Evolutionary conservation across 2,888 invertebrate species (phyloP).

Genomic region (Caenorhabditis sinica): DNA sequence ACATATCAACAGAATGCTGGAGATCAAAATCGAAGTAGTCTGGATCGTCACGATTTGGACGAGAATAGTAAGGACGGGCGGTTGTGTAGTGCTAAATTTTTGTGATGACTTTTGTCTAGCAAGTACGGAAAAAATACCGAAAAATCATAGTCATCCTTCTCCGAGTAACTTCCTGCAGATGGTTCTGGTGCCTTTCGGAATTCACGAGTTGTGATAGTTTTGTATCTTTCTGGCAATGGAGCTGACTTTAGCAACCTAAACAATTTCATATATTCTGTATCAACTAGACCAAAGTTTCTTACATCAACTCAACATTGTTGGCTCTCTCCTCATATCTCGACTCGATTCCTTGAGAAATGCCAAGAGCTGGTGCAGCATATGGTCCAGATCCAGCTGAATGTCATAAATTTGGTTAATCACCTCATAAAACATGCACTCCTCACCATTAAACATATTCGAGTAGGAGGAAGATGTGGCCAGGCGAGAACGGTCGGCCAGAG

Average conservation of each 20-base stretch:
- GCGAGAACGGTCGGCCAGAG: slow-evolving; percentile 63
- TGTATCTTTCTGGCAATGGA: slow-evolving; percentile 74
- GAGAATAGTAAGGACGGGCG: slow-evolving; percentile 80
- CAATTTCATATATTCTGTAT: neutral
- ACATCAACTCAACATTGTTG: slow-evolving; percentile 77
- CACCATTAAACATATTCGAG: slow-evolving; percentile 67
- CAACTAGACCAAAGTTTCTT: neutral
- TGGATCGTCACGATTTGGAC: slow-evolving; percentile 82
- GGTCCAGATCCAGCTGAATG: slow-evolving; percentile 76
- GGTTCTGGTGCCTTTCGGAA: slow-evolving; percentile 80
- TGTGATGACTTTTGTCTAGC: neutral
- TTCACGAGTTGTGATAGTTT: slow-evolving; percentile 76
- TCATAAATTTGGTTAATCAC: slow-evolving; percentile 26
- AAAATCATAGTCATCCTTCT: slow-evolving; percentile 80
- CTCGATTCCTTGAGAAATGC: slow-evolving; percentile 79
- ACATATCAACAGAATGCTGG: slow-evolving; percentile 83
- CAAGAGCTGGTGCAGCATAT: slow-evolving; percentile 81
- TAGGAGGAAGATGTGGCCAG: slow-evolving; percentile 60
- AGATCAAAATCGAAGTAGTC: slow-evolving; percentile 84
- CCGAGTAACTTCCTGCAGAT: slow-evolving; percentile 77
- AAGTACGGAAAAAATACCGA: slow-evolving; percentile 63
- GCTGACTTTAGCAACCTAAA: slow-evolving; percentile 72
- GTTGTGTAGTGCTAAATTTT: slow-evolving; percentile 71
- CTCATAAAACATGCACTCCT: neutral
- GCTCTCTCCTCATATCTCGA: slow-evolving; percentile 78